Evolutionary conservation across 2,797 vertebrate genomes (phyloP).

Genomic region (Muscicapa striata): DNA sequence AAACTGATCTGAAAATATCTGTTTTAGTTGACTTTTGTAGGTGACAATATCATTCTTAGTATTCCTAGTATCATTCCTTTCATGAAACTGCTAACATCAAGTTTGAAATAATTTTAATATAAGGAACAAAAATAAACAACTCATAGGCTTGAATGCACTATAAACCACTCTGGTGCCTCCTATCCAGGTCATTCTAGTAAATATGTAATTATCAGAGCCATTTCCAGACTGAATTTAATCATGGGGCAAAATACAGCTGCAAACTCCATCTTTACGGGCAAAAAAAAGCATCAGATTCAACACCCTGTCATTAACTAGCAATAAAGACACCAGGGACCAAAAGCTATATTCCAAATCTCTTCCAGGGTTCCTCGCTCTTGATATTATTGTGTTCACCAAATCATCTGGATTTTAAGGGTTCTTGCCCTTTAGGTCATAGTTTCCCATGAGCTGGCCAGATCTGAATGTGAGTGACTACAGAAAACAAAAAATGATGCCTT

Average conservation of each 20-base stretch:
- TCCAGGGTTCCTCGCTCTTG: not conserved
- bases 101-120: not conserved
- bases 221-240: not conserved
- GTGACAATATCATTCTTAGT: slow-evolving; percentile 4
- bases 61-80: not conserved
- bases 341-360: not conserved
- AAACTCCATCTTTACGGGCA: not conserved
- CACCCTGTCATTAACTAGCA: not conserved
- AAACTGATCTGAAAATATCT: slow-evolving; percentile 1
- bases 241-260: not conserved
- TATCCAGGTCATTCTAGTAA: not conserved
- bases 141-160: not conserved
- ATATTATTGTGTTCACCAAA: not conserved
- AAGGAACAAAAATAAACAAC: not conserved
- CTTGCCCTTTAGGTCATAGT: not conserved
- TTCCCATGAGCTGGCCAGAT: not conserved
- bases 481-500: not conserved
- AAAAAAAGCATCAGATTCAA: not conserved
- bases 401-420: not conserved
- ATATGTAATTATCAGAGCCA: not conserved
- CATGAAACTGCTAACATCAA: not conserved
- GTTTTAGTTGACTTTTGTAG: slow-evolving; percentile 14
- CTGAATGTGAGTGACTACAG: not conserved
- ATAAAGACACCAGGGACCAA: not conserved
- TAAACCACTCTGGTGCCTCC: not conserved